phyloP scores from a whole-genome alignment of 2,113 vertebrate species.

The Alethe diademata region DNA sequence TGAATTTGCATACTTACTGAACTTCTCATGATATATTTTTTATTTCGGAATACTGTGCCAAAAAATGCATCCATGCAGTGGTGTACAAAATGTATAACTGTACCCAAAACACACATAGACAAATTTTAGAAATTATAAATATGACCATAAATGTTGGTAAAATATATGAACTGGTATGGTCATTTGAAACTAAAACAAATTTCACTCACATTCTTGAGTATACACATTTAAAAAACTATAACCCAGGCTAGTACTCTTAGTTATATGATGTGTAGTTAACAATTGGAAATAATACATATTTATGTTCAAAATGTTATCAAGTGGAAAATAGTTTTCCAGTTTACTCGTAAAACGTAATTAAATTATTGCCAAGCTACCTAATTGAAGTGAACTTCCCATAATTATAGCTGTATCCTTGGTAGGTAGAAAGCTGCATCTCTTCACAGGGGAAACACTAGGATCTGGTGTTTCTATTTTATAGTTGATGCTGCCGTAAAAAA shows the following conservation, averaged over 20 bases:
- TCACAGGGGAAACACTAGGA: neutral
- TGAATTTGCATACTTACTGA: neutral
- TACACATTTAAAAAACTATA: neutral
- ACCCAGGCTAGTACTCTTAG: neutral
- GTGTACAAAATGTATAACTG: neutral
- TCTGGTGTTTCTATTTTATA: neutral
- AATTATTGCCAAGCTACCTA: slow-evolving; percentile 28
- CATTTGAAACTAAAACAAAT: slow-evolving; percentile 29
- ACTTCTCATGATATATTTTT: neutral
- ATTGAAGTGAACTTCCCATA: slow-evolving; percentile 36
- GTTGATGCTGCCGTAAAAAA: neutral
- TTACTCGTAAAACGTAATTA: slow-evolving; percentile 22
- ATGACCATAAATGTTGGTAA: neutral
- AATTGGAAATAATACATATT: slow-evolving; percentile 45
- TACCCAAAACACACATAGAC: neutral
- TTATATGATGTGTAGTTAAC: neutral
- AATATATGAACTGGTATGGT: neutral
- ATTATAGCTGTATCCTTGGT: neutral
- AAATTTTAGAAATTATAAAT: slow-evolving; percentile 20
- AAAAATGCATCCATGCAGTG: neutral
- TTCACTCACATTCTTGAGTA: slow-evolving; percentile 3
- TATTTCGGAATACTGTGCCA: neutral
- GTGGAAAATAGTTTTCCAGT: neutral
- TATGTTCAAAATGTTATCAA: slow-evolving; percentile 45
- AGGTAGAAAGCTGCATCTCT: neutral